These are phyloP conservation scores for Tonatia bakeri DNA, from an alignment of 2,113 vertebrate species.

Conservation along the genomic window DNA sequence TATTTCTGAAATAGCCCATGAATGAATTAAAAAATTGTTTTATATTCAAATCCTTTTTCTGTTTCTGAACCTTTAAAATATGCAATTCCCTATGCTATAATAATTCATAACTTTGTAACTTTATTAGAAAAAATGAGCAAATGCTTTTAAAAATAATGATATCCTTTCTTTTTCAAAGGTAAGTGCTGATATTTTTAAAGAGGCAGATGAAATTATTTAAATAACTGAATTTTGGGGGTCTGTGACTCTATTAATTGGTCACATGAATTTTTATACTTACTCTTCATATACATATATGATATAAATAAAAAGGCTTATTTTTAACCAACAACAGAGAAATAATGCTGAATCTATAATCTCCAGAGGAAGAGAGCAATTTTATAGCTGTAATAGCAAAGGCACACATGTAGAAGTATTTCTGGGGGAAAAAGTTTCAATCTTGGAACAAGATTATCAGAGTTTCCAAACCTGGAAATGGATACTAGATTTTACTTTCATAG, in stretches of 20 bases:
- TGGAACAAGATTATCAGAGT: neutral
- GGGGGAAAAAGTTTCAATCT: neutral
- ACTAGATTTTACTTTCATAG: neutral
- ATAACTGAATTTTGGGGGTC: neutral
- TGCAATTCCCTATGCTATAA: neutral
- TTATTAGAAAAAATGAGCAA: neutral
- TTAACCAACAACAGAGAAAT: constrained; percentile 17
- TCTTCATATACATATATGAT: neutral
- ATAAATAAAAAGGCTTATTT: constrained; percentile 5
- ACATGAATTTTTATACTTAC: neutral
- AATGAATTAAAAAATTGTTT: neutral
- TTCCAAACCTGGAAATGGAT: neutral
- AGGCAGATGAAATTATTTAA: neutral
- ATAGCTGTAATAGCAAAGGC: neutral
- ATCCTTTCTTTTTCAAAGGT: neutral
- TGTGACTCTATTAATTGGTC: neutral
- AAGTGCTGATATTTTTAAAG: neutral
- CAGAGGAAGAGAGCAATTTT: neutral
- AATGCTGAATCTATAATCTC: neutral
- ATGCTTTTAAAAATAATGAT: constrained; percentile 38
- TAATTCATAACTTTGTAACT: neutral
- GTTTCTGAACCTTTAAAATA: neutral
- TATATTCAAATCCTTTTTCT: neutral
- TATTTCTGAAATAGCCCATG: neutral
- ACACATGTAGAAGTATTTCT: neutral